Base-by-base conservation (phyloP, 2,797 vertebrate genomes). In the Cirrhinus mrigala region DNA sequence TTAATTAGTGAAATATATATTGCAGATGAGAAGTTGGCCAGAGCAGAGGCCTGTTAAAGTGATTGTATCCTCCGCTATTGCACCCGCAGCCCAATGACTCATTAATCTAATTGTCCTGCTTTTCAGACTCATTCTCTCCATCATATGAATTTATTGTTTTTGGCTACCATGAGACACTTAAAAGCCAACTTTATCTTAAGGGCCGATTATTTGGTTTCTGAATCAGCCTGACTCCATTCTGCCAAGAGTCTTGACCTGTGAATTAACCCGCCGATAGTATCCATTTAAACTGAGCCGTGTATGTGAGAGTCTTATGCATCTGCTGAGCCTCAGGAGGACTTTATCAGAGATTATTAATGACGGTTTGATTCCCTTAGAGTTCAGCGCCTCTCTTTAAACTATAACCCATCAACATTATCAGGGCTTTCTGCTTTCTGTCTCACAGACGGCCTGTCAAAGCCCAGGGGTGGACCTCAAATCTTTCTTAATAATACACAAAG, bases 291-390 rank as follows among this genome's bases (percentile, higher is more conserved):
- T 64, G 16, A 74, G 78, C 69, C 60, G 29, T 40, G 15, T 29
- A 27, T 79, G 44, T 48, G 81, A 74, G 87, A 84, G 29, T 60
- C 33, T 66, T 79, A 70, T 58, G 56, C 29, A 77, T 89, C 86
- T 88, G 84, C 64, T 37, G 60, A 87, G 68, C 78, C 82, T 90
- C 87, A 85, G 68, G 68, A 80, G 20, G 44, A 83, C 89, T 88
- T 88, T 87, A 90, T 90, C 86, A n/a, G 73, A 60, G 68, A 66
- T 90, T 91, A 90, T 91, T 90, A 90, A 90, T 89, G 85, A 86
- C 2, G 68, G 24, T 85, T 79, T 82, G 76, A 89, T 91, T 91
- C 75, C 80, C 77, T 84, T 71, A 4, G 52, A 66, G 46, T 85
- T 85, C 86, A 66, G 86, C 29, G 50, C 60, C 54, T 79, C 83